Evolutionary conservation across 2,797 vertebrate genomes (phyloP), one percentile per base, ranked within the genome.

Genomic region (Scleropages formosus): DNA sequence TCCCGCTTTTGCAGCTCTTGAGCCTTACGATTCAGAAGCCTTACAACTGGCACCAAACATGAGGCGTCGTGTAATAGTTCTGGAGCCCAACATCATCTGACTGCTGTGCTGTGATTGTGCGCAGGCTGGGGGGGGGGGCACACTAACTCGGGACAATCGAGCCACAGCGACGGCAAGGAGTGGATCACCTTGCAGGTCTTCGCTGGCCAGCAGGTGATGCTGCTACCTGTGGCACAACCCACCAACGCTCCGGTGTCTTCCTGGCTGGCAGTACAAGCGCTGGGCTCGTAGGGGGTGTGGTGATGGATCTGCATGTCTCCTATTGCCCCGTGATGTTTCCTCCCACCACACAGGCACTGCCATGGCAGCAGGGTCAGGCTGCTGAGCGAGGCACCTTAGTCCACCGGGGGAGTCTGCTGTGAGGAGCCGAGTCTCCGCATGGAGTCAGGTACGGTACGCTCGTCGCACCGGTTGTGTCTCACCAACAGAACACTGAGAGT

Each of bases 301-400:
- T 12, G 47, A 11, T 9, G n/a, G 24, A 16, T 39, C 69, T 18
- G 26, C 27, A 22, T 8, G 24, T 44, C 68, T 27, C 27, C 68
- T 27, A 24, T 11, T 39, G 63, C 18, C 31, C 73, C 53, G 9
- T 67, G 26, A 31, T 18, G 49, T 72, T 63, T 18, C 67, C 39
- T 47, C 73, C 31, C 69, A 6, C 18, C 64, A 24, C 27, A 83
- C 87, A 96, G 95, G 85, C 77, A 87, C 83, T 87, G 91, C 89
- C 81, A 96, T 97, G 95, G 92, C 93, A 89, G 88, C 91, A 66
- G 93, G 90, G 88, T 91, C 74, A 73, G 90, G 78, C 85, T 90
- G 77, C 90, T 93, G 83, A 91, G 87, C 86, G 87, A 91, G 8
- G 81, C 81, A 8, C 87, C 87, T 0, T 89, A 84, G 73, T 88